Conservation (phyloP, 2,888 invertebrate species). For the Mongoloraphidia duomilia region DNA sequence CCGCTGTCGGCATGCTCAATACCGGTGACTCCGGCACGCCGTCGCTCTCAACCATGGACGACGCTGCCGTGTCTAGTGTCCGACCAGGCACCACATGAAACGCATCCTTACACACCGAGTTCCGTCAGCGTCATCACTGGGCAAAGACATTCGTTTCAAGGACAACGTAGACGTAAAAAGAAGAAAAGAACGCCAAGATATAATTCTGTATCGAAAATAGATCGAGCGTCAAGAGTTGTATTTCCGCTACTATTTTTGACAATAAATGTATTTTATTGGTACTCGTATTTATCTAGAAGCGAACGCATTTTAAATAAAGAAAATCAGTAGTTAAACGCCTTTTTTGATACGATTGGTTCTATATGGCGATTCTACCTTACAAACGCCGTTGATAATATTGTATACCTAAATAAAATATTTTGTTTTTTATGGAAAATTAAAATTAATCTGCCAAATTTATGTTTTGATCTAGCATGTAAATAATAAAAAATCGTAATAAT, state of each 20-base stretch:
- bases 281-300: conserved; percentile 51
- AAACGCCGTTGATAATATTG: no score
- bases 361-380: no score
- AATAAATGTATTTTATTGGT: conserved; percentile 71
- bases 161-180: conserved; percentile 21
- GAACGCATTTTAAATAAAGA: conserved; percentile 27
- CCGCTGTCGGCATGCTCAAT: conserved; percentile 44
- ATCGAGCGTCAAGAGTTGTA: conserved; percentile 55
- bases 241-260: conserved; percentile 62
- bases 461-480: no score
- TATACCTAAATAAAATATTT: no score
- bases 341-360: no score
- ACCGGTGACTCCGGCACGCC: conserved; percentile 26
- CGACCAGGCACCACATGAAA: conserved; percentile 8
- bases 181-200: conserved; percentile 44
- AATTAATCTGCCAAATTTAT: no score
- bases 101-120: conserved; percentile 10
- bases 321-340: no score
- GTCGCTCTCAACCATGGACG: conserved; percentile 28
- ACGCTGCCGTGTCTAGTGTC: conserved; percentile 24
- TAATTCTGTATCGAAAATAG: conserved; percentile 71
- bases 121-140: conserved; percentile 17
- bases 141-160: conserved; percentile 19
- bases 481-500: no score
- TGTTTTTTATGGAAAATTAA: no score